Conservation (phyloP, 2,113 vertebrate species). For the Platysternon megacephalum region DNA sequence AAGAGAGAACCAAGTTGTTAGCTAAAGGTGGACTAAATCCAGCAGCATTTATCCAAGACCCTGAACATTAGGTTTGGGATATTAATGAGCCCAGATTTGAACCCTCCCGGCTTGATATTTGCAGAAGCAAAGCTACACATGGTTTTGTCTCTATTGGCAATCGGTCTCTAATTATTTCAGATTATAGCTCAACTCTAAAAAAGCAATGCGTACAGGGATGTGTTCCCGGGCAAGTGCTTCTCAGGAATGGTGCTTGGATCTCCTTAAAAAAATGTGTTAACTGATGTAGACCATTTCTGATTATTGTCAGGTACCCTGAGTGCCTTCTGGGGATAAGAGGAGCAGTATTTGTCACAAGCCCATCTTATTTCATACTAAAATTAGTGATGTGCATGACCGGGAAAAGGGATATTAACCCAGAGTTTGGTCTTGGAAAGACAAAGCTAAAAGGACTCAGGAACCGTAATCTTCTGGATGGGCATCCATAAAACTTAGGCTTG, state of each 20-base stretch:
- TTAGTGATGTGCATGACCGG: neutral
- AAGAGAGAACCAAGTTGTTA: neutral
- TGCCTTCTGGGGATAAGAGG: neutral
- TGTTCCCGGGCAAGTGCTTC: neutral
- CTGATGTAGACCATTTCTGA: neutral
- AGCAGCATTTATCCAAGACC: neutral
- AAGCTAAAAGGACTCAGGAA: neutral
- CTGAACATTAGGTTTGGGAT: neutral
- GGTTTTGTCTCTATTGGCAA: neutral
- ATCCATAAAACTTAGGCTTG: neutral
- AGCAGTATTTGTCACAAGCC: neutral
- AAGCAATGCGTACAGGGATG: neutral
- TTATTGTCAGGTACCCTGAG: neutral
- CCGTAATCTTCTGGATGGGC: neutral
- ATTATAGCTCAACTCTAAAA: neutral
- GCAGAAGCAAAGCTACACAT: neutral
- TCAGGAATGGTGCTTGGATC: rapidly evolving
- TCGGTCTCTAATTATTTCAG: neutral
- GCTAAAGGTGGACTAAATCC: neutral
- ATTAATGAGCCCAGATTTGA: neutral
- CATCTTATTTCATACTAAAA: rapidly evolving
- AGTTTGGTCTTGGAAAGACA: neutral
- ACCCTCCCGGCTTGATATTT: neutral
- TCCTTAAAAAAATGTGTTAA: neutral
- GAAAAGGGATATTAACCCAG: neutral